Evolutionary conservation across 2,888 invertebrate species (phyloP), one percentile per base, ranked within the genome.

Genomic region (Gymnocheta viridis): DNA sequence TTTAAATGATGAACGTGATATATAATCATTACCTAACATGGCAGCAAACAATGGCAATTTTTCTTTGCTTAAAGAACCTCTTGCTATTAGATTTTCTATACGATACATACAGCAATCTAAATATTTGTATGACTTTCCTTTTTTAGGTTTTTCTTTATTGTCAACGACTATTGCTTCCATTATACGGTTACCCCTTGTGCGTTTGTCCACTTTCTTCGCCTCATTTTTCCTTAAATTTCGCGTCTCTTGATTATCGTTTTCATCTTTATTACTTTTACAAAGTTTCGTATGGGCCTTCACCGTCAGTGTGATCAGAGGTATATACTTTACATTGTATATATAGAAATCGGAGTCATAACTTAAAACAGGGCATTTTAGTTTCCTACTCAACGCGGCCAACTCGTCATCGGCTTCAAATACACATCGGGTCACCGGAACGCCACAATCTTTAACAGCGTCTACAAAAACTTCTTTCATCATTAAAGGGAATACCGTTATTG

Each of bases 341-440:
- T 95, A 98, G 92, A 98, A 99, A 92, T 99, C 99, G 0, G 98
- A 98, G 92, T 99, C 99, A 87, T 96, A 96, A 88, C 98, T 98
- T 4, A 99, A 91, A 2, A 99, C 95, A 0, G 98, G 98, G 88
- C 97, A 98, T 47, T 95, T 93, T 2, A 97, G 92, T 76, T 94
- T 93, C 85, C 95, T 94, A 0, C 98, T 96, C 86, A 98, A 91
- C 0, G 95, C 95, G 0, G 98, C 98, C 73, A 98, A 95, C 88
- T 97, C 96, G 86, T 95, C 95, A 90, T 99, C 99, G 1, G 98
- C 98, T 92, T 99, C 98, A 91, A 96, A 97, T 86, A 96, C 94
- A 89, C 97, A 96, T 69, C 96, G 94, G 58, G 95, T 95, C 83
- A 94, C 93, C 10, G 93, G 93, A 9, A 98, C 92, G 7, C 93